Base-by-base conservation (phyloP, 2,797 vertebrate species). In the Malurus leucopterus region DNA sequence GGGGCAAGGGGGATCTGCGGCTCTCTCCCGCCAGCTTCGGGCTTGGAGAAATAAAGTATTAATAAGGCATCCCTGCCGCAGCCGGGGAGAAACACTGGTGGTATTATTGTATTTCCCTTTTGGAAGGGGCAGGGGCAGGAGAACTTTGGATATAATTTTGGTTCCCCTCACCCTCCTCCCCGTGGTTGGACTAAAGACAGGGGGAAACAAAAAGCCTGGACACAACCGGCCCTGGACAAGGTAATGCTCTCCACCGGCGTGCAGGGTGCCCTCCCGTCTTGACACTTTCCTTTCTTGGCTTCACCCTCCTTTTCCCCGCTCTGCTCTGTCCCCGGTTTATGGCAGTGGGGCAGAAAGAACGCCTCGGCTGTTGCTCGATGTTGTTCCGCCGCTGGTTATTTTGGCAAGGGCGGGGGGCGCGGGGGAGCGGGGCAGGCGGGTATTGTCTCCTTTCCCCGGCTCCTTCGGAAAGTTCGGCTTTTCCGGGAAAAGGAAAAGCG, bases 41-140 rank as follows among this genome's bases (percentile, higher is more conserved):
- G 85, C 89, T 94, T 61, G 96, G 95, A 96, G 96, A 96, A 97
- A 96, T 96, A 93, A 96, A 96, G 94, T 93, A 94, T 93, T 93
- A 93, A 93, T 92, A 95, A 95, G 94, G 95, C 93, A 94, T 78
- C 89, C 88, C 94, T 91, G 86, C 92, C 38, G 84, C 79, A 32
- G 93, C 83, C 64, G 82, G 73, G 90, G 40, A 59, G 88, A 69
- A 91, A 85, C 81, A 74, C 38, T 40, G 32, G 88, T 69, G 95
- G 94, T 88, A 88, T 89, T 59, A 70, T 88, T 79, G 86, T 90
- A 9, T 88, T 93, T 90, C 90, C 90, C 91, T 80, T 85, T 55
- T 75, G 84, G 81, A 91, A 84, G 75, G 92, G 73, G 64, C 51
- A 82, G 73, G 88, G 29, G 70, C 79, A 84, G 76, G 69, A 84